phyloP scores from a whole-genome alignment of 2,113 vertebrate genomes.

The Osmerus eperlanus region DNA sequence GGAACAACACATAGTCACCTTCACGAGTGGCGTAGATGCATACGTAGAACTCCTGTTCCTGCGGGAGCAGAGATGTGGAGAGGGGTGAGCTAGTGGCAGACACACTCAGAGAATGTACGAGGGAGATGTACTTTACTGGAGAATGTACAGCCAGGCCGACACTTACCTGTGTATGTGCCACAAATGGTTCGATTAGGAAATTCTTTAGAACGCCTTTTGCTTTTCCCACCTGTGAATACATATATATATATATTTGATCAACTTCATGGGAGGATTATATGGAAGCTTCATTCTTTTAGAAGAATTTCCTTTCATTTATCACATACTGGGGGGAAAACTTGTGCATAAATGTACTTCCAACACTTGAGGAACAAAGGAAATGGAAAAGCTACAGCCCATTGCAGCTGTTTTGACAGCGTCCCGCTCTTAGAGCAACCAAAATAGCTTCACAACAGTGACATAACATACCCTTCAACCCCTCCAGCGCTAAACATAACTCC shows the following conservation, averaged over 20 bases:
- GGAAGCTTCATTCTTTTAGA: too few species aligned
- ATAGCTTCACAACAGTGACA: slow-evolving; percentile 36
- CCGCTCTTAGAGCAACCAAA: slow-evolving; percentile 25
- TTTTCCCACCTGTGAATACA: slow-evolving; percentile 80
- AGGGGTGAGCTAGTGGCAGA: too few species aligned
- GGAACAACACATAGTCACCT: slow-evolving; percentile 88
- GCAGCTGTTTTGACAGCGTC: too few species aligned
- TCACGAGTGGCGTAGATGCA: slow-evolving; percentile 90
- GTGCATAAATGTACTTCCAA: too few species aligned
- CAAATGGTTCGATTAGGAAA: slow-evolving; percentile 95
- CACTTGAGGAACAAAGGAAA: too few species aligned
- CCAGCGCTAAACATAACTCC: not conserved
- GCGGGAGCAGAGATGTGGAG: not conserved
- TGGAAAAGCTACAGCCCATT: too few species aligned
- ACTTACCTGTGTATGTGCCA: slow-evolving; percentile 87
- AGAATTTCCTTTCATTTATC: too few species aligned
- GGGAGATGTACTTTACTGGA: not conserved
- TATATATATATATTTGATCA: not conserved
- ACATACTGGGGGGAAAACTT: too few species aligned
- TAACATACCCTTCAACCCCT: slow-evolving; percentile 40
- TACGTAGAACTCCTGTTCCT: slow-evolving; percentile 95
- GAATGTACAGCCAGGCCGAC: not conserved
- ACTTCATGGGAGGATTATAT: not conserved
- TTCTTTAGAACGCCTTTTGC: slow-evolving; percentile 90
- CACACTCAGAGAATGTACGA: not conserved